A percentile compares a stretch with the other conserved stretches of the same genome.
phyloP scores from a whole-genome alignment of 1,140 invertebrate genomes.

The Heterodera carotae region DNA sequence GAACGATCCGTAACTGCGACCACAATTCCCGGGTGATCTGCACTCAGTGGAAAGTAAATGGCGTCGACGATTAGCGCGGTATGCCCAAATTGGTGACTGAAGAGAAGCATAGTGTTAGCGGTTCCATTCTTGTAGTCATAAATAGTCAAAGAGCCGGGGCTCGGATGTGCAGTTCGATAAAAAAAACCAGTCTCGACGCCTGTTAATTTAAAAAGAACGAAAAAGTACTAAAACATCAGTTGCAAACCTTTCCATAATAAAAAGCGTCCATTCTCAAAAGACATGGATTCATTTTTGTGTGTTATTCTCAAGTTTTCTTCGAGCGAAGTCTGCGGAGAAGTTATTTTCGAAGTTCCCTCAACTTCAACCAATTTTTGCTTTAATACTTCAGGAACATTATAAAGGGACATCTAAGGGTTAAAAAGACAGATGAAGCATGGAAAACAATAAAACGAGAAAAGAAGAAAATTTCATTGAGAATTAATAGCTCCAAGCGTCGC shows the following conservation, averaged over 20 bases:
- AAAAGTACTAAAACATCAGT: conserved; percentile 12
- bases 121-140: conserved; percentile 31
- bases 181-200: conserved; percentile 31
- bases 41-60: conserved; percentile 35
- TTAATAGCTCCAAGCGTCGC: too few species aligned
- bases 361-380: conserved; percentile 20
- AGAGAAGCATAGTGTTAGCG: not conserved
- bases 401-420: not conserved
- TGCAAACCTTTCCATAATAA: conserved; percentile 36
- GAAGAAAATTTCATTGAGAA: too few species aligned
- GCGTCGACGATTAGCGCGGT: conserved; percentile 29
- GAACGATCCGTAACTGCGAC: conserved; percentile 30
- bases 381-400: conserved; percentile 15
- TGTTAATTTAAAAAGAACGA: conserved; percentile 10
- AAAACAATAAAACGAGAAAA: too few species aligned
- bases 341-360: conserved; percentile 3
- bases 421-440: not conserved
- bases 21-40: conserved; percentile 25
- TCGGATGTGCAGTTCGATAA: conserved; percentile 7
- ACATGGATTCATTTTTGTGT: not conserved
- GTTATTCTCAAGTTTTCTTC: not conserved
- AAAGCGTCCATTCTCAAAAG: conserved; percentile 32
- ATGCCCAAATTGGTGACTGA: conserved; percentile 31
- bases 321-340: not conserved
- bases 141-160: conserved; percentile 17